phyloP scores from a whole-genome alignment of 2,888 invertebrate species.

The Seladonia tumulorum region DNA sequence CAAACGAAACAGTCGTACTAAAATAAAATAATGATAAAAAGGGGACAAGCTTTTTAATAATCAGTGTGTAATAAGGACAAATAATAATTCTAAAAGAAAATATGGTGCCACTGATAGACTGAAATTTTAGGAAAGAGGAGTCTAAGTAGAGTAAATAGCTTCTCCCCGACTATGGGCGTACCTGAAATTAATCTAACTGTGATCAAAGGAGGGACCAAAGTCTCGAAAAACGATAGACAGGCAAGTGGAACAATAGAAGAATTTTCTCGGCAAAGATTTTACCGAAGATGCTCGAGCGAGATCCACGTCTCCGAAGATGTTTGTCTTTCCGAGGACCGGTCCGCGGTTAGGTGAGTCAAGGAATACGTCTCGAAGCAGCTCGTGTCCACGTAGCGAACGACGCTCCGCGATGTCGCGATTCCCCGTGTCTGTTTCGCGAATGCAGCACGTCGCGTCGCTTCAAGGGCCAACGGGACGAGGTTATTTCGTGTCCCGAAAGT shows the following conservation, averaged over 20 bases:
- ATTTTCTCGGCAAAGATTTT: neutral
- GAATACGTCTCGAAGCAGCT: neutral
- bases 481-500: conserved; percentile 51
- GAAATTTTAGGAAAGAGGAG: too few relatives aligned
- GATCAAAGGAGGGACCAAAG: too few relatives aligned
- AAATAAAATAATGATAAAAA: too few relatives aligned
- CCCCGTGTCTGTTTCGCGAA: neutral
- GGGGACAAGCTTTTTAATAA: too few relatives aligned
- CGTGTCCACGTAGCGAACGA: neutral
- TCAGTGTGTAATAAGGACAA: too few relatives aligned
- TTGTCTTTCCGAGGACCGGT: neutral
- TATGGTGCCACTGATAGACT: too few relatives aligned
- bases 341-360: neutral
- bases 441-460: neutral
- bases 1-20: too few relatives aligned
- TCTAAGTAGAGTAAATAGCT: too few relatives aligned
- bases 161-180: too few relatives aligned
- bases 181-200: too few relatives aligned
- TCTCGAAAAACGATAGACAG: too few relatives aligned
- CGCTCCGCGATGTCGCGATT: neutral
- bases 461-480: conserved; percentile 21
- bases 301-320: neutral
- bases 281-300: neutral
- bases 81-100: too few relatives aligned
- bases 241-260: neutral